These are phyloP conservation scores for Drosophila maculinotata DNA, from an alignment of 2,888 invertebrate species.

Conservation along the genomic window DNA sequence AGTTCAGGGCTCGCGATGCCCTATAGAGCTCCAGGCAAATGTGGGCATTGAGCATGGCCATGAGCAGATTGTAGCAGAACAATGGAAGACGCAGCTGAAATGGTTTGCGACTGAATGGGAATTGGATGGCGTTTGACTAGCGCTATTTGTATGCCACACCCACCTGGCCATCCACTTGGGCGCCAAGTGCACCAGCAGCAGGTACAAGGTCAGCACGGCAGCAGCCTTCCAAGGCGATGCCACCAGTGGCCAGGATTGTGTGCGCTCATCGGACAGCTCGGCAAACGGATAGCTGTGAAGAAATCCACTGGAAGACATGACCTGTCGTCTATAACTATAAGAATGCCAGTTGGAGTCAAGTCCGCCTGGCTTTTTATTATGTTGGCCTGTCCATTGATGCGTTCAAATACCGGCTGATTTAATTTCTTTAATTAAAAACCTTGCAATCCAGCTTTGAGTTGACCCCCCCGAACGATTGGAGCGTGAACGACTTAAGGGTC, in stretches of 20 bases:
- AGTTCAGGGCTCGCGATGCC: conserved; percentile 90
- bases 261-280: conserved; percentile 88
- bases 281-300: conserved; percentile 54
- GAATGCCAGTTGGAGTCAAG: conserved; percentile 21
- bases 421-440: conserved; percentile 35
- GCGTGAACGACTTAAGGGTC: conserved; percentile 22
- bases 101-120: conserved; percentile 87
- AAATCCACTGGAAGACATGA: conserved; percentile 35
- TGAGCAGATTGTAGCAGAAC: conserved; percentile 93
- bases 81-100: conserved; percentile 91
- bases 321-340: conserved; percentile 9
- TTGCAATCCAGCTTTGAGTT: conserved; percentile 21
- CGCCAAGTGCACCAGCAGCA: conserved; percentile 91
- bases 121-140: conserved; percentile 17
- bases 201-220: conserved; percentile 89
- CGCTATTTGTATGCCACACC: conserved; percentile 21
- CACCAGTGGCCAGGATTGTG: conserved; percentile 94
- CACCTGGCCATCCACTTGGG: conserved; percentile 92
- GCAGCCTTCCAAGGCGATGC: conserved; percentile 92
- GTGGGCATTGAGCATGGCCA: conserved; percentile 93
- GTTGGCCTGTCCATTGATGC: conserved; percentile 38
- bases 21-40: conserved; percentile 92
- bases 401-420: conserved; percentile 17
- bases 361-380: conserved; percentile 35
- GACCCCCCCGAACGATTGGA: conserved; percentile 44